A percentile compares a stretch with the other conserved stretches of the same genome.
These are phyloP conservation scores for Catagonus wagneri DNA, from an alignment of 2,113 vertebrate species.

Conservation along the genomic window DNA sequence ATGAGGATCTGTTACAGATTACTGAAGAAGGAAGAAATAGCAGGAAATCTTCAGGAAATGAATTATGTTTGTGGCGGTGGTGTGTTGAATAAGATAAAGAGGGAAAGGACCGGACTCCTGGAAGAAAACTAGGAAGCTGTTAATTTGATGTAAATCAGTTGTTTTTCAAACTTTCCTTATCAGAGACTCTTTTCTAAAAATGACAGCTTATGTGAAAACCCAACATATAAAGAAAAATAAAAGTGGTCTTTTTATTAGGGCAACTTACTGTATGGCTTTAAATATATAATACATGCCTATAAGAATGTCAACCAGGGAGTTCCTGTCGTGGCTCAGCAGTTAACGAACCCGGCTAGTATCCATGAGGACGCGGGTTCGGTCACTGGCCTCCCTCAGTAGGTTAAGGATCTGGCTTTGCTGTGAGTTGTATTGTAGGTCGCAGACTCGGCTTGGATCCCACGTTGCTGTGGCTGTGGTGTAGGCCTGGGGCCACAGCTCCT, in stretches of 20 bases:
- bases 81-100: neutral
- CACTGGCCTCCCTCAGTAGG: no score
- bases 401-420: no score
- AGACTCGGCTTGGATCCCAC: no score
- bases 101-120: neutral
- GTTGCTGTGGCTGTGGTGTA: no score
- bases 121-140: neutral
- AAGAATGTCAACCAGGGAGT: neutral
- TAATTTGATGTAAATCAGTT: neutral
- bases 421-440: no score
- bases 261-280: conserved; percentile 9
- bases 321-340: no score
- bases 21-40: neutral
- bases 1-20: neutral
- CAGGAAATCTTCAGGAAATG: conserved; percentile 9
- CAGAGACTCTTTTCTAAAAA: neutral
- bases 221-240: neutral
- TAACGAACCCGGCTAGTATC: no score
- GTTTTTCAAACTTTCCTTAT: neutral
- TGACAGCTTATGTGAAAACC: neutral
- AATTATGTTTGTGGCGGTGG: neutral
- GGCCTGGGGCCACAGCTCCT: no score
- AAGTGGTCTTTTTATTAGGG: neutral
- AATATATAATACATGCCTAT: neutral
- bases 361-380: no score